Conservation (phyloP, 2,888 invertebrate genomes). For the Gymnoscelis rufifasciata region DNA sequence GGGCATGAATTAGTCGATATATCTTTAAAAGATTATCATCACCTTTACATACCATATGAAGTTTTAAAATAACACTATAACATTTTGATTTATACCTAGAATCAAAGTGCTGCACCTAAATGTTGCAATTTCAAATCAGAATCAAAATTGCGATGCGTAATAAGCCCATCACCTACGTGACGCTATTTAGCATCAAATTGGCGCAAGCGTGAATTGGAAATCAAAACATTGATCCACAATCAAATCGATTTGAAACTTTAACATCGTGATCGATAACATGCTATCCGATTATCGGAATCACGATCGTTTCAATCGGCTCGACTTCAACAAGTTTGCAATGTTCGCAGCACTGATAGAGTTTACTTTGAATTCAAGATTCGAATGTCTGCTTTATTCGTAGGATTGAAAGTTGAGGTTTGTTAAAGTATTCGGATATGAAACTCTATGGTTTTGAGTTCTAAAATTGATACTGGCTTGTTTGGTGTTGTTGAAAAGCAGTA, state of each 20-base stretch:
- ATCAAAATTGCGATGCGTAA: constrained; percentile 62
- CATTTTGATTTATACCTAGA: no score
- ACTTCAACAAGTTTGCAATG: constrained; percentile 28
- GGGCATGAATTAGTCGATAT: no score
- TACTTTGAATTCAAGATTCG: constrained; percentile 32
- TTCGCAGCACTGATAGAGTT: constrained; percentile 30
- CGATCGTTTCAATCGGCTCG: constrained; percentile 60
- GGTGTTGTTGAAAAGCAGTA: constrained; percentile 38
- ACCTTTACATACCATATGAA: no score
- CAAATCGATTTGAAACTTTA: constrained; percentile 73
- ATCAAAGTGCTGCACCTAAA: constrained; percentile 38
- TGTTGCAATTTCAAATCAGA: constrained; percentile 55
- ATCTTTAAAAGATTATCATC: no score
- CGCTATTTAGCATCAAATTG: constrained; percentile 74
- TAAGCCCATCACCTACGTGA: constrained; percentile 65
- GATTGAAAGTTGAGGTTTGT: constrained; percentile 18
- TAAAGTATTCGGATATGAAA: constrained; percentile 12
- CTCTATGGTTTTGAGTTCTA: constrained; percentile 25
- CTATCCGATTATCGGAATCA: constrained; percentile 74
- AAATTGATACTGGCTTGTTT: constrained; percentile 37
- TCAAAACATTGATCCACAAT: constrained; percentile 76
- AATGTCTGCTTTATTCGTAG: constrained; percentile 43
- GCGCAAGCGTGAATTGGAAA: constrained; percentile 77
- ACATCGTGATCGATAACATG: constrained; percentile 74
- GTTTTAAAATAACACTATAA: no score